phyloP scores from a whole-genome alignment of 2,888 invertebrate genomes.

The Pseudanteris insignis region DNA sequence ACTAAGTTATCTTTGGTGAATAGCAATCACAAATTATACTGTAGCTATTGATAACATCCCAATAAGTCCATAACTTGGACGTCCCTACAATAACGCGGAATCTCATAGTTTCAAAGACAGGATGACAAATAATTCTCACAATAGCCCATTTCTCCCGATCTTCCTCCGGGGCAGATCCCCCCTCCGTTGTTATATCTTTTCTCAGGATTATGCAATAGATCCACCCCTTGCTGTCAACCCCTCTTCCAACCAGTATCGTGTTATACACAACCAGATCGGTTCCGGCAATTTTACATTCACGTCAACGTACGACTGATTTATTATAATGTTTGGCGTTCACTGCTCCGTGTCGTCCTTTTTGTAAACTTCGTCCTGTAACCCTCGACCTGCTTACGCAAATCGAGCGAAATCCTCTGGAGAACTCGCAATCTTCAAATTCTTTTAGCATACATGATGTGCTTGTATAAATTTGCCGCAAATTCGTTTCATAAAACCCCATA shows the following conservation, averaged over 20 bases:
- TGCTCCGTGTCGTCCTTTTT: conserved; percentile 43
- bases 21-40: conserved; percentile 34
- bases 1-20: no score
- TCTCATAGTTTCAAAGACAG: conserved; percentile 58
- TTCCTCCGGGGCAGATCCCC: conserved; percentile 46
- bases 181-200: conserved; percentile 35
- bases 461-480: conserved; percentile 23
- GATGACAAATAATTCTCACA: conserved; percentile 65
- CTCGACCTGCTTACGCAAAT: conserved; percentile 45
- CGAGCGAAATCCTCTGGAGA: conserved; percentile 49
- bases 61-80: conserved; percentile 51
- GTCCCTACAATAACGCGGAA: conserved; percentile 49
- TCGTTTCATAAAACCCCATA: conserved; percentile 19
- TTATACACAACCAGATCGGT: conserved; percentile 63
- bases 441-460: conserved; percentile 22
- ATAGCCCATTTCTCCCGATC: conserved; percentile 55
- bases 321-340: conserved; percentile 58
- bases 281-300: conserved; percentile 65
- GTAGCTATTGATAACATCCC: conserved; percentile 61
- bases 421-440: conserved; percentile 35
- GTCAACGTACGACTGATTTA: conserved; percentile 58
- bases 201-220: conserved; percentile 46
- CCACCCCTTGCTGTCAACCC: conserved; percentile 49
- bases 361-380: conserved; percentile 36
- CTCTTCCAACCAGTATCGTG: conserved; percentile 50